Evolutionary conservation across 2,113 vertebrate genomes (phyloP).

Genomic region (Sapajus apella): DNA sequence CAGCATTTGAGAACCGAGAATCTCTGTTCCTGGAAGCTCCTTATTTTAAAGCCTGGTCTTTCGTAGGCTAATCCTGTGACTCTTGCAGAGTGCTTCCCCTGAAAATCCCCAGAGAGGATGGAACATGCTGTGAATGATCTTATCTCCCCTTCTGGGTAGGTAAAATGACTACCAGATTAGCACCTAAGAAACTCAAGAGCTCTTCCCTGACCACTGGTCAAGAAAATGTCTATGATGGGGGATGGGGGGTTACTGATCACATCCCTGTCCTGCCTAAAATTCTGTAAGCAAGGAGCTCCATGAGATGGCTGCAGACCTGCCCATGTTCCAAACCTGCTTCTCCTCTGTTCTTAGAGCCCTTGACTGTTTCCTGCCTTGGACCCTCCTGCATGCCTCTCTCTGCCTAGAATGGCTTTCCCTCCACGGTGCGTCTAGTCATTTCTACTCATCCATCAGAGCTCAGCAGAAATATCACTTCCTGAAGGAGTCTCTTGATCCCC

Average conservation of each 20-base stretch:
- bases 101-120: not conserved
- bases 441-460: not conserved
- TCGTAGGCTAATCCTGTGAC: not conserved
- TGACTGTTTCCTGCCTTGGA: not conserved
- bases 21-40: not conserved
- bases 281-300: too few species aligned
- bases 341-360: not conserved
- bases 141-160: not conserved
- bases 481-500: not conserved
- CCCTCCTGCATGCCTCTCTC: not conserved
- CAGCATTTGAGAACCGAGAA: not conserved
- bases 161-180: not conserved
- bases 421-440: not conserved
- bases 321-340: accelerated
- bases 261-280: not conserved
- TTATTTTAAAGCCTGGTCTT: not conserved
- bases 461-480: not conserved
- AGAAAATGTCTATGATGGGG: not conserved
- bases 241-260: not conserved
- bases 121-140: not conserved
- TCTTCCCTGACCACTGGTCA: not conserved
- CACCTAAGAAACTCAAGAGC: not conserved
- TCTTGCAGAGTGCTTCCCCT: not conserved
- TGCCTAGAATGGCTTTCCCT: not conserved
- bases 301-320: not conserved